These are phyloP conservation scores for Threskiornis aethiopicus DNA, from an alignment of 2,797 vertebrate species.

Conservation along the genomic window DNA sequence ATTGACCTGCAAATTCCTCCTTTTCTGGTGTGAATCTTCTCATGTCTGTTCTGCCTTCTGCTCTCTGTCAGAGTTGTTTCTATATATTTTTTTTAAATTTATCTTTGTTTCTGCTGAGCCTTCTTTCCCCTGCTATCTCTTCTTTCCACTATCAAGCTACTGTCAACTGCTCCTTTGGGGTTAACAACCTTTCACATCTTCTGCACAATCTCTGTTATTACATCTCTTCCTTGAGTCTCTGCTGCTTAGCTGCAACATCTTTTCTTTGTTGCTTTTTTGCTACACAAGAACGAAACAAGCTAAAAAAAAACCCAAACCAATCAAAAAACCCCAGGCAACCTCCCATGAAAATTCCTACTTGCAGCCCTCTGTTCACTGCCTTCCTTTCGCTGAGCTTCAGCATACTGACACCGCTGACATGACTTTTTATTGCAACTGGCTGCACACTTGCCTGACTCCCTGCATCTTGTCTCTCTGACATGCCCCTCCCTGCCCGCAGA, in stretches of 20 bases:
- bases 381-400: not conserved
- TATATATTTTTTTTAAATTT: not conserved
- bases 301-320: not conserved
- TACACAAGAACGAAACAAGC: not conserved
- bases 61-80: not conserved
- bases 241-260: not conserved
- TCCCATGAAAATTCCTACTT: not conserved
- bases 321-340: not conserved
- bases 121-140: not conserved
- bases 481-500: not conserved
- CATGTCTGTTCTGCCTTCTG: not conserved
- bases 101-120: not conserved
- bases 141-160: not conserved
- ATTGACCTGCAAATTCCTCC: not conserved
- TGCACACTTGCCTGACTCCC: not conserved
- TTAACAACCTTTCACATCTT: not conserved
- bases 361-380: not conserved
- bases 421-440: not conserved
- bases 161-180: not conserved
- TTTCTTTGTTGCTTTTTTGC: not conserved
- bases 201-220: not conserved
- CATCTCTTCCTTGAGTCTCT: not conserved
- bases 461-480: not conserved
- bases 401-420: not conserved
- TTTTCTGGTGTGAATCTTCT: not conserved